Evolutionary conservation across 2,888 invertebrate species (phyloP).

Genomic region (Osmoderma eremita): DNA sequence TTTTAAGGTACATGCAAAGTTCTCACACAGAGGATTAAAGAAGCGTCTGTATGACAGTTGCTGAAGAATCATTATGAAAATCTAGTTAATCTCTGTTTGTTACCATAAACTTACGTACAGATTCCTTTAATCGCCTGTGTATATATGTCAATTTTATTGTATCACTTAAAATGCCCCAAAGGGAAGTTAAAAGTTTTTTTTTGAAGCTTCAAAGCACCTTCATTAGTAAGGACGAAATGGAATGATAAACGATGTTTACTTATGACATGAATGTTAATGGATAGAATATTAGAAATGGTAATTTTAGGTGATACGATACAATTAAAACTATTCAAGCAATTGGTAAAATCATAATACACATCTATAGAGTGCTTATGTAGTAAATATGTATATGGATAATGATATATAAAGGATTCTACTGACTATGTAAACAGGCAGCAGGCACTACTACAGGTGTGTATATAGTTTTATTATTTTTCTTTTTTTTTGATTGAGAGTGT

Average conservation of each 20-base stretch:
- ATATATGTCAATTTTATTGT: not conserved
- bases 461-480: constrained; percentile 45
- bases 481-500: constrained; percentile 48
- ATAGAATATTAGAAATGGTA: not conserved
- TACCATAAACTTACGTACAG: not conserved
- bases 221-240: too few species aligned
- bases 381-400: constrained; percentile 14
- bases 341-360: constrained; percentile 52
- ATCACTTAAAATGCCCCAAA: constrained; percentile 8
- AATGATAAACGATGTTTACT: too few species aligned
- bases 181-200: too few species aligned
- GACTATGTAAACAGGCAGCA: constrained; percentile 52
- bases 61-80: not conserved
- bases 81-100: not conserved
- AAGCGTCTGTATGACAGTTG: constrained; percentile 7
- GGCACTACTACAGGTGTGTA: constrained; percentile 65
- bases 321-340: constrained; percentile 18
- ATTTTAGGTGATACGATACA: constrained; percentile 17
- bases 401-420: constrained; percentile 30
- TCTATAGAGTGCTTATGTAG: constrained; percentile 62
- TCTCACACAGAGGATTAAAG: constrained; percentile 5
- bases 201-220: too few species aligned
- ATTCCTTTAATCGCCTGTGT: constrained; percentile 5
- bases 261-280: too few species aligned
- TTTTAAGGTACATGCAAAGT: constrained; percentile 15